Evolutionary conservation across 2,888 invertebrate genomes (phyloP), one percentile per base, ranked within the genome.

Genomic region (Napeogenes inachia): DNA sequence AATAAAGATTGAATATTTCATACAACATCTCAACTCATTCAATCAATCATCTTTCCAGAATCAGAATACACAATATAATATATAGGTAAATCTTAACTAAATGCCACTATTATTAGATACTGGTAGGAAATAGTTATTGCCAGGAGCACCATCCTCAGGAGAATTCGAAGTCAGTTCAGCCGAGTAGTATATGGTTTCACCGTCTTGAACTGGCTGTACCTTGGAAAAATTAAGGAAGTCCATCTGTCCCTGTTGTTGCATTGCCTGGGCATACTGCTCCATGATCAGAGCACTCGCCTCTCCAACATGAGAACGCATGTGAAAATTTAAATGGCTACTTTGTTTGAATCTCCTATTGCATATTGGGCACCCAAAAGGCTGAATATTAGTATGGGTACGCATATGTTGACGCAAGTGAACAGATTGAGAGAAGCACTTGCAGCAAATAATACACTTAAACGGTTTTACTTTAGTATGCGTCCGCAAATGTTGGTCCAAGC

Each of bases 371-470:
- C 82, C 84, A 66, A 90, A 91, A 0, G 91, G 91, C 66, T 90
- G 90, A 56, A 90, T 89, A 68, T 89, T 90, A 0, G 91, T 90
- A 67, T 91, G 91, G 0, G 89, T 89, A 0, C 91, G 77, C 91
- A 91, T 91, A 70, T 91, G 91, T 70, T 91, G 91, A 2, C 85
- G 76, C 45, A 91, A 75, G 64, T 91, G 91, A 2, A 91, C 89
- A 0, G 90, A 89, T 62, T 91, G 91, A 0, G 91, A 89, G 69
- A 91, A 91, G 56, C 85, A 81, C 65, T 89, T 89, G 64, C 76
- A 79, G 66, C 91, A 91, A 63, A 91, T 82, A 0, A 90, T 84
- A 68, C 91, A 91, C 63, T 82, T 84, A 66, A 88, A 91, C 0
- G 91, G 91, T 59, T 91, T 89, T 35, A 89, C 80, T 73, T 90